phyloP scores from a whole-genome alignment of 2,113 vertebrate species.

The Emberiza fucata region DNA sequence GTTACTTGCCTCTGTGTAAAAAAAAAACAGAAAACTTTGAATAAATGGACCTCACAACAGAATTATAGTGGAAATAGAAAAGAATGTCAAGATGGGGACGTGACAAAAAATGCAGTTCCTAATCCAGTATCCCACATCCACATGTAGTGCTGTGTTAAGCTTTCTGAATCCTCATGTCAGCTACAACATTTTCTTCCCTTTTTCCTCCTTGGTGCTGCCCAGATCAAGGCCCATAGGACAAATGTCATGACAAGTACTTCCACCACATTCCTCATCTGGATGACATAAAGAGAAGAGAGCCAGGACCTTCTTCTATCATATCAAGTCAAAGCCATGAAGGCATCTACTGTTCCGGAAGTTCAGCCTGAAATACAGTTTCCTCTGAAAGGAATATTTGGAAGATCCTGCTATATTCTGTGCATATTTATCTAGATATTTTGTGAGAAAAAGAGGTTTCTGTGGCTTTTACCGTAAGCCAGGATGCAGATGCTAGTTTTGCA shows the following conservation, averaged over 20 bases:
- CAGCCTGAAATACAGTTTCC: neutral
- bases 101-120: neutral
- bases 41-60: neutral
- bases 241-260: neutral
- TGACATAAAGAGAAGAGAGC: neutral
- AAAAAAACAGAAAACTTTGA: neutral
- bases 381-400: neutral
- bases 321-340: neutral
- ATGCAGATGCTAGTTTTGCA: neutral
- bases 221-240: neutral
- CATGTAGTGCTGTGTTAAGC: neutral
- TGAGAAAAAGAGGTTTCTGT: neutral
- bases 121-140: neutral
- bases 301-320: neutral
- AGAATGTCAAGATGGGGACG: accelerated
- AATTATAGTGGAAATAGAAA: neutral
- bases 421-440: neutral
- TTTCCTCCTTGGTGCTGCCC: neutral
- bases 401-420: neutral
- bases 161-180: neutral
- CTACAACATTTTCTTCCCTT: accelerated
- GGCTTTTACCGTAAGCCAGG: neutral
- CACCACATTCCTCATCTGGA: neutral
- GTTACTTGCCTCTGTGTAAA: accelerated
- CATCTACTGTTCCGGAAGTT: neutral